phyloP scores from a whole-genome alignment of 1,140 invertebrate species.

The Thalassaphorura encarpata region DNA sequence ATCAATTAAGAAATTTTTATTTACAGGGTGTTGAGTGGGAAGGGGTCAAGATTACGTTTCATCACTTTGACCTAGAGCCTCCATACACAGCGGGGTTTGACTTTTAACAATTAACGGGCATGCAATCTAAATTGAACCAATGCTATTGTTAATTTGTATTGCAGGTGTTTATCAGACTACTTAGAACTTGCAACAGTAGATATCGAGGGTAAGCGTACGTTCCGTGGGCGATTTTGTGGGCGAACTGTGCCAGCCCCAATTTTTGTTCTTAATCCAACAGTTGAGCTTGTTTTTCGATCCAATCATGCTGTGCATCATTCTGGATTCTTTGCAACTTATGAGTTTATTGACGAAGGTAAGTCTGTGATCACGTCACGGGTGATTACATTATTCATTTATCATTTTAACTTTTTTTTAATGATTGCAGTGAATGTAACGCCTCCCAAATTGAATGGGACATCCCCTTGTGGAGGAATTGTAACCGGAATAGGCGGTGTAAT shows the following conservation, averaged over 20 bases:
- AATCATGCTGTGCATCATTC: slow-evolving; percentile 35
- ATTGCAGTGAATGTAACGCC: slow-evolving; percentile 34
- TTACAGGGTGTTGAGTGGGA: slow-evolving; percentile 27
- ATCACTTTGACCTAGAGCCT: slow-evolving; percentile 32
- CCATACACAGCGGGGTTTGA: slow-evolving; percentile 32
- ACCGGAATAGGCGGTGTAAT: slow-evolving; percentile 40
- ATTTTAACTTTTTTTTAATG: slow-evolving; percentile 1
- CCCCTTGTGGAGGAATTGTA: slow-evolving; percentile 37
- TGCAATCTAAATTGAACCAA: background rate
- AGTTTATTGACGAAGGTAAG: slow-evolving; percentile 38
- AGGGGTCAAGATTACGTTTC: slow-evolving; percentile 33
- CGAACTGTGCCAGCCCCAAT: slow-evolving; percentile 15
- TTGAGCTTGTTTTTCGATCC: slow-evolving; percentile 37
- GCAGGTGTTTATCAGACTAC: slow-evolving; percentile 36
- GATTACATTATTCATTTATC: background rate
- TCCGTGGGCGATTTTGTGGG: slow-evolving; percentile 37
- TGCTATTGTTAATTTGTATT: background rate
- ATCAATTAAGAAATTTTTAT: background rate
- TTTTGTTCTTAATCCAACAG: slow-evolving; percentile 36
- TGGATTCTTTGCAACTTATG: slow-evolving; percentile 36
- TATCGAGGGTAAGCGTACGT: slow-evolving; percentile 19
- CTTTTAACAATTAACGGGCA: background rate
- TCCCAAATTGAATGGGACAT: slow-evolving; percentile 35
- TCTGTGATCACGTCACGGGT: background rate
- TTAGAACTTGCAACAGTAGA: slow-evolving; percentile 26